Evolutionary conservation across 2,888 invertebrate species (phyloP).

Genomic region (Beris morrisii): DNA sequence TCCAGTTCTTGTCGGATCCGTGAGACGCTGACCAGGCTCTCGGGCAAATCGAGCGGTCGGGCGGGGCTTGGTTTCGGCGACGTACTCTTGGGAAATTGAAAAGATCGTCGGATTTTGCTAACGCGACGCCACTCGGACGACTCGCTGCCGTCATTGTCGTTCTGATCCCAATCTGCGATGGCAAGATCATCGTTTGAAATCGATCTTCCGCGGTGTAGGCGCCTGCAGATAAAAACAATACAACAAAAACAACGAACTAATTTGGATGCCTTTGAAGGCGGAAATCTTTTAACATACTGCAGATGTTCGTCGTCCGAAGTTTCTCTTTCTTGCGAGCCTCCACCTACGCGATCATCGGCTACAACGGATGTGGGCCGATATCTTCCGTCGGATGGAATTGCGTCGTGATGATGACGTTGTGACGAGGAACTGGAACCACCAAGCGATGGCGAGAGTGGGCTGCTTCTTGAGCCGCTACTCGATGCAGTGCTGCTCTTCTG

Average conservation of each 20-base stretch:
- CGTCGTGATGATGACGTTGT: conserved; percentile 38
- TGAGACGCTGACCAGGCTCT: conserved; percentile 59
- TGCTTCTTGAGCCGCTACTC: conserved; percentile 15
- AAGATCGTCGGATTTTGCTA: conserved; percentile 65
- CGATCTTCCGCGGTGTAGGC: conserved; percentile 52
- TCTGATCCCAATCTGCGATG: conserved; percentile 48
- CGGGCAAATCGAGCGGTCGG: conserved; percentile 55
- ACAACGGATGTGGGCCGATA: neutral
- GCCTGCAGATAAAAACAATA: conserved; percentile 17
- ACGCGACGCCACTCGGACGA: conserved; percentile 68
- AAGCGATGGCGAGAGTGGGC: conserved; percentile 21
- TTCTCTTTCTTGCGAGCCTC: conserved; percentile 27
- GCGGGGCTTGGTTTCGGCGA: conserved; percentile 35
- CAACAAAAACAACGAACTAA: neutral
- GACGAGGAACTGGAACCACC: neutral
- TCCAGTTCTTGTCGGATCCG: conserved; percentile 61
- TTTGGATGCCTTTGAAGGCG: neutral
- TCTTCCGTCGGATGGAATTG: conserved; percentile 5
- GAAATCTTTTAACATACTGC: conserved; percentile 19
- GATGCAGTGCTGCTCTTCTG: conserved; percentile 20
- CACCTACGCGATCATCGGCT: conserved; percentile 29
- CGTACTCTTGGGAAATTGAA: conserved; percentile 66
- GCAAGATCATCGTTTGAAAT: conserved; percentile 60
- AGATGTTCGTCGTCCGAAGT: conserved; percentile 25
- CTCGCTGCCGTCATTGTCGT: conserved; percentile 46